phyloP scores from a whole-genome alignment of 2,888 invertebrate genomes.

The Pristionchus mayeri region DNA sequence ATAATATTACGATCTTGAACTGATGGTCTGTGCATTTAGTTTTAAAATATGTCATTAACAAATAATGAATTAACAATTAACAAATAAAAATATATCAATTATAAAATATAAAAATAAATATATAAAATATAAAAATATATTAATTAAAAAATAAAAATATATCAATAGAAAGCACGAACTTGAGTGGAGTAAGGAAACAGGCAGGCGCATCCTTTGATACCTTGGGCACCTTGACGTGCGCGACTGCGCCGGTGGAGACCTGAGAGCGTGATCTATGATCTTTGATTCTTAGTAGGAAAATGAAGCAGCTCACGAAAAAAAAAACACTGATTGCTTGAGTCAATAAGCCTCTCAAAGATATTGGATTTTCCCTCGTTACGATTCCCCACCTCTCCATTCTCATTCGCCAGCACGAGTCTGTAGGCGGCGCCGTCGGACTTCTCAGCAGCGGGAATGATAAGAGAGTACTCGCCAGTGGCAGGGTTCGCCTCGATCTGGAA shows the following conservation, averaged over 20 bases:
- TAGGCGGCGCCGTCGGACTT: slow-evolving; percentile 81
- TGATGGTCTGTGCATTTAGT: too few species aligned
- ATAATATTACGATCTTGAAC: too few species aligned
- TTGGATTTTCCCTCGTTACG: background rate
- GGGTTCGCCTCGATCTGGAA: slow-evolving; percentile 58
- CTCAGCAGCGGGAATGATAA: slow-evolving; percentile 66
- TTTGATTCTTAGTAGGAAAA: background rate
- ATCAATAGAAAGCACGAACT: background rate
- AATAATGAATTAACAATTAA: too few species aligned
- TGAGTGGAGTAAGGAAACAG: slow-evolving; percentile 63
- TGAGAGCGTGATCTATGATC: slow-evolving; percentile 38
- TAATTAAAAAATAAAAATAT: too few species aligned
- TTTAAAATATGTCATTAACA: too few species aligned
- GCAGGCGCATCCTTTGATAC: slow-evolving; percentile 62
- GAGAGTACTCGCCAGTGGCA: slow-evolving; percentile 76
- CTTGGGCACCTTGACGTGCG: slow-evolving; percentile 67
- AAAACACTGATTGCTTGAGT: too few species aligned
- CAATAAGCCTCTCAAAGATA: too few species aligned
- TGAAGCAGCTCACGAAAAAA: too few species aligned
- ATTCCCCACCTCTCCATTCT: slow-evolving; percentile 84
- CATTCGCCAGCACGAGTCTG: slow-evolving; percentile 87
- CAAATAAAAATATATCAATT: too few species aligned
- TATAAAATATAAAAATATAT: background rate
- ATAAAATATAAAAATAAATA: background rate
- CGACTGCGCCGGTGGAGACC: slow-evolving; percentile 68